A percentile compares a stretch with the other conserved stretches of the same genome.
Evolutionary conservation across 2,113 vertebrate genomes (phyloP).

Genomic region (Poeciliopsis retropinna): DNA sequence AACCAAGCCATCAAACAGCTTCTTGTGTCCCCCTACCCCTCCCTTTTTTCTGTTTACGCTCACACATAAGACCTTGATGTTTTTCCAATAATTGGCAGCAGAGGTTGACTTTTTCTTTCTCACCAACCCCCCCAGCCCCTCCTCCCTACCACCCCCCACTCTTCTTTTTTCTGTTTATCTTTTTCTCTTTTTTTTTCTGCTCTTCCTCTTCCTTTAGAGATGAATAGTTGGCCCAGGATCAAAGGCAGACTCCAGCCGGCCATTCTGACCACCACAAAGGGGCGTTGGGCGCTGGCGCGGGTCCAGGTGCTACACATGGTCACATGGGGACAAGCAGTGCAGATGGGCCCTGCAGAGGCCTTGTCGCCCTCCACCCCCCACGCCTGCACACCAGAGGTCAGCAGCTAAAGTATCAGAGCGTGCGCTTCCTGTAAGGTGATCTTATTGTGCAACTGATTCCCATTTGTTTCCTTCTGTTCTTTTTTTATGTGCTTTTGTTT

Average conservation of each 20-base stretch:
- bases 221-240: conserved; percentile 79
- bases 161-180: conserved; percentile 44
- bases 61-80: conserved; percentile 78
- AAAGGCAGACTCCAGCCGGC: conserved; percentile 75
- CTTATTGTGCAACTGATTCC: conserved; percentile 37
- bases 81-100: conserved; percentile 83
- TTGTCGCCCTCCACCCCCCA: conserved; percentile 29
- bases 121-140: background rate
- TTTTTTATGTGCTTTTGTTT: conserved; percentile 1
- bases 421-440: conserved; percentile 69
- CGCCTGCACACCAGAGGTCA: conserved; percentile 62
- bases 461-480: conserved; percentile 44
- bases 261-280: conserved; percentile 74
- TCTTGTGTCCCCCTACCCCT: conserved; percentile 41
- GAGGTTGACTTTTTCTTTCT: conserved; percentile 70
- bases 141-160: background rate
- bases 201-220: conserved; percentile 79
- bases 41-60: conserved; percentile 68
- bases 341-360: conserved; percentile 69
- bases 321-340: conserved; percentile 64
- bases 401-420: conserved; percentile 62
- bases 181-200: conserved; percentile 38
- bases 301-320: conserved; percentile 70
- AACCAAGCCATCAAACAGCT: conserved; percentile 65
- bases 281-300: conserved; percentile 66